Evolutionary conservation across 2,888 invertebrate genomes (phyloP).

Genomic region (Synergus japonicus): DNA sequence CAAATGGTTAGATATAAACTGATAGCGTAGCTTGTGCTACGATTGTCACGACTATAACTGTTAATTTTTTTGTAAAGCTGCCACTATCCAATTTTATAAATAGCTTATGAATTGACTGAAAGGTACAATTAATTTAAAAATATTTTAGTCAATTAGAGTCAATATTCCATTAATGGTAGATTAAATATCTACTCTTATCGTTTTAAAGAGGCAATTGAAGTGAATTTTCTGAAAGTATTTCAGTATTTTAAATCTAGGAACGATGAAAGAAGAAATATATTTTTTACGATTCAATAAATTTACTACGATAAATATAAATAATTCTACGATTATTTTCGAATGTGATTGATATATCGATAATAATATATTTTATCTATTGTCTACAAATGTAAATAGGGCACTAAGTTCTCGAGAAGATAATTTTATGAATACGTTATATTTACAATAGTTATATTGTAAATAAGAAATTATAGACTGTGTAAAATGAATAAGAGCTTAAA

Average conservation of each 20-base stretch:
- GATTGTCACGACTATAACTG: background rate
- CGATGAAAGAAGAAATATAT: background rate
- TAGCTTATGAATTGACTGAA: background rate
- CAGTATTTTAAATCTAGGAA: background rate
- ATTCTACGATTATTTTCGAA: background rate
- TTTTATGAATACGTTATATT: background rate
- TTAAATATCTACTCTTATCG: background rate
- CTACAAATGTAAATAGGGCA: background rate
- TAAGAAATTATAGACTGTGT: background rate
- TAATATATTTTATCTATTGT: conserved; percentile 5
- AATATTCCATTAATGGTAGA: too few relatives aligned
- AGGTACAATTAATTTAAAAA: too few relatives aligned
- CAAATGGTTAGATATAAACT: background rate
- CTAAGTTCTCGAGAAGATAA: background rate
- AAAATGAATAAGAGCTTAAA: background rate
- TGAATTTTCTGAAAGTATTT: background rate
- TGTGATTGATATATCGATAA: background rate
- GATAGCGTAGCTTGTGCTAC: background rate
- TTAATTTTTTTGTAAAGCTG: background rate
- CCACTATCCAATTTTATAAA: background rate
- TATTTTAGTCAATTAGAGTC: too few relatives aligned
- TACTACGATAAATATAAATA: background rate
- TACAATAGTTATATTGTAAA: conserved; percentile 4
- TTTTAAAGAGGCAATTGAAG: background rate
- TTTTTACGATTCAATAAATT: background rate